Conservation (phyloP, 2,113 vertebrate genomes). For the Pipra filicauda region DNA sequence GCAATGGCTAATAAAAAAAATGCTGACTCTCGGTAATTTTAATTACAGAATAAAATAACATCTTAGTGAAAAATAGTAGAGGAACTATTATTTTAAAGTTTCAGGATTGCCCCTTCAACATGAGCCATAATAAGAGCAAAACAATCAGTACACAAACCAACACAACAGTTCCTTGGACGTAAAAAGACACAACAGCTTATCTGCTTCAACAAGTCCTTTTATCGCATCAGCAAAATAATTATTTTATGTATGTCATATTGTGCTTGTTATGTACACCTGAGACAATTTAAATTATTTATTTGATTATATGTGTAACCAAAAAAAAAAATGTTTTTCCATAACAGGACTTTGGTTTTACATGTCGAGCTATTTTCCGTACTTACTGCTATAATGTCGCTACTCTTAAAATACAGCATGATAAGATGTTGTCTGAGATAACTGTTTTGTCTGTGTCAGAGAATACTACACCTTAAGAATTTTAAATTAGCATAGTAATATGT, state of each 20-base stretch:
- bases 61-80: slow-evolving; percentile 28
- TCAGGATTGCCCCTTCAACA: background rate
- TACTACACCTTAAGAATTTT: background rate
- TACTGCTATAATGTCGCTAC: background rate
- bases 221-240: background rate
- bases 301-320: background rate
- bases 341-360: background rate
- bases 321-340: background rate
- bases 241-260: background rate
- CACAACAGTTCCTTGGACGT: background rate
- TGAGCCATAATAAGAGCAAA: background rate
- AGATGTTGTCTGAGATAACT: slow-evolving; percentile 58
- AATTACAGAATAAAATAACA: slow-evolving; percentile 58
- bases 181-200: background rate
- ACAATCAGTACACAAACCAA: background rate
- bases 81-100: slow-evolving; percentile 34
- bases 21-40: slow-evolving; percentile 24
- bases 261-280: background rate
- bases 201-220: background rate
- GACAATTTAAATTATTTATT: background rate
- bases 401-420: slow-evolving; percentile 54
- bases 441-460: slow-evolving; percentile 41
- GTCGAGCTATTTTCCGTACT: background rate
- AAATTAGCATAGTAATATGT: slow-evolving; percentile 45
- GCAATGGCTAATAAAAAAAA: slow-evolving; percentile 7